Base-by-base conservation (phyloP, 2,888 invertebrate genomes). In the Melanargia galathea region DNA sequence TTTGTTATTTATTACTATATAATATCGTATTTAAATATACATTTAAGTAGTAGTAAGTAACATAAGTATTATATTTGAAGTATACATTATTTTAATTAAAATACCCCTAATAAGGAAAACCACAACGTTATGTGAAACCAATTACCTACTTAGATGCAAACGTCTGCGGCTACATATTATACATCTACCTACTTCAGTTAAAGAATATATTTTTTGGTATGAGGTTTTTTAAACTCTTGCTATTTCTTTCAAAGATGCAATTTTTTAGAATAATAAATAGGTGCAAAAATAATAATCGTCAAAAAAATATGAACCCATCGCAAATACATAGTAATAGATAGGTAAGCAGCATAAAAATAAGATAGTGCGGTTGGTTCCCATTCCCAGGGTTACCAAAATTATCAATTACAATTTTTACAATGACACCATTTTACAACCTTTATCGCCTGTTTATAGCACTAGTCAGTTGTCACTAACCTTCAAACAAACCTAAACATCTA, bases 401-500 rank as follows among this genome's bases (percentile, higher is more conserved):
- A 52, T 52, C 20, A 52, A 51, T 24, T 16, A 46, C 11, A 24
- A 43, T 26, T 10, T 26, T 6, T n/a, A 40, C 40, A 20, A 52
- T 7, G 20, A 20, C 20, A n/a, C 18, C 13, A 33, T 55, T 55
- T 55, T 43, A 55, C 43, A 40, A 26, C 40, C 24, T 55, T 55
- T 55, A 55, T 55, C 55, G 18, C 18, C 16, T 24, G 43, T 26
- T 43, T 43, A 40, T 20, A 16, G 55, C 26, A 0, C 35, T 6
- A 30, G 18, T 11, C 45, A 45, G 20, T 45, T 5, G 38, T n/a
- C 22, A n/a, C 54, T 38, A 5, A 6, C 24, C 26, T 24, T 26
- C 43, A 4, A 40, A 40, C 26, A 11, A 18, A 43, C 40, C 55
- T 45, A 35, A 56, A 51, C 33, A 26, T 63, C 61, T 57, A 49